phyloP scores from a whole-genome alignment of 2,113 vertebrate genomes.

The Penelope pileata region DNA sequence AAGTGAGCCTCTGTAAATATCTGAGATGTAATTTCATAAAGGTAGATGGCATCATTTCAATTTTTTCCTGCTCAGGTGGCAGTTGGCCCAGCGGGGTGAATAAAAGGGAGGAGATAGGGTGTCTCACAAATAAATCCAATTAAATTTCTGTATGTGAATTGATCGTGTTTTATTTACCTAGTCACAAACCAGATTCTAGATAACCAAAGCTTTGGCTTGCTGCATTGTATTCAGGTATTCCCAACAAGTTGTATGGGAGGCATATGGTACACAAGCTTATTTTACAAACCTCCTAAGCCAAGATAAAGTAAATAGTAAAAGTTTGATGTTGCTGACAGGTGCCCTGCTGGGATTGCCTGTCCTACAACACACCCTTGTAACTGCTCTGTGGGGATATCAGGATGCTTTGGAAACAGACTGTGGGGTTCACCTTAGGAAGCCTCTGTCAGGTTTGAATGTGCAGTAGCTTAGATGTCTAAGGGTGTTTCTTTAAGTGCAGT shows the following conservation, averaged over 20 bases:
- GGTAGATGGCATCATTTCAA: constrained; percentile 64
- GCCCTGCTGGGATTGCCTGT: background rate
- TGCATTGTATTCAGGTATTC: background rate
- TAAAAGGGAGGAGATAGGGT: constrained; percentile 34
- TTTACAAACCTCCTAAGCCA: background rate
- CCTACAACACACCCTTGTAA: background rate
- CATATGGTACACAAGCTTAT: background rate
- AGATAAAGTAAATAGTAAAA: background rate
- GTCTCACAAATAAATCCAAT: constrained; percentile 67
- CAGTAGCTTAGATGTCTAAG: background rate
- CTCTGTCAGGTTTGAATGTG: background rate
- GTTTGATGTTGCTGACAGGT: background rate
- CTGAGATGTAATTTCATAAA: constrained; percentile 69
- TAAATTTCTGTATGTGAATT: constrained; percentile 61
- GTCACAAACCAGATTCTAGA: constrained; percentile 62
- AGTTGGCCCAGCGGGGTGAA: constrained; percentile 60
- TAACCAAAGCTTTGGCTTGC: constrained; percentile 35
- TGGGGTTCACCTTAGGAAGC: background rate
- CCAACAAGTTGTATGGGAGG: background rate
- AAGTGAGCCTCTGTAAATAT: constrained; percentile 64
- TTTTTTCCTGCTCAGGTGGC: constrained; percentile 53
- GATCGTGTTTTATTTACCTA: constrained; percentile 67
- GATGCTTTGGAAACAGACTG: background rate
- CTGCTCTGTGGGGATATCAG: background rate
- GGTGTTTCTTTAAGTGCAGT: background rate